Conservation (phyloP, 2,113 vertebrate species). For the Neogale vison region DNA sequence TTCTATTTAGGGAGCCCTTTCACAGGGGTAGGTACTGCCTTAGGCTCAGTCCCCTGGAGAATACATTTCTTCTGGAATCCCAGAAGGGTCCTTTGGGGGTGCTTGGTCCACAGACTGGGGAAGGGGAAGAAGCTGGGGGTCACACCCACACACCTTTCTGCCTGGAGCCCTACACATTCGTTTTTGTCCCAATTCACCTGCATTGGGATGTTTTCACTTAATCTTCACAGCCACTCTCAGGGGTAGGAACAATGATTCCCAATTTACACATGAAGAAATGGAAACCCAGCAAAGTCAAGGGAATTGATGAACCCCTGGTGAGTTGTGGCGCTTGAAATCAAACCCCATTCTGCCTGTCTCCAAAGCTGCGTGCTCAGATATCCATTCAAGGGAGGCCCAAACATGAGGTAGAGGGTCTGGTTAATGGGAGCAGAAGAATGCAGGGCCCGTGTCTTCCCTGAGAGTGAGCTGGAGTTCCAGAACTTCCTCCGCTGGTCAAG, state of each 20-base stretch:
- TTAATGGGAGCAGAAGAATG: neutral
- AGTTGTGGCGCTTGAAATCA: neutral
- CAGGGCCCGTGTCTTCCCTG: no score
- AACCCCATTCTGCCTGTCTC: neutral
- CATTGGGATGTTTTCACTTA: neutral
- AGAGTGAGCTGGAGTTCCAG: neutral
- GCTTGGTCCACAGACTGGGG: neutral
- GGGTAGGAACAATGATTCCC: neutral
- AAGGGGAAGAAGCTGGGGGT: neutral
- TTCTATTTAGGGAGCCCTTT: neutral
- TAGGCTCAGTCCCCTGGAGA: neutral
- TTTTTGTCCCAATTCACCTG: neutral
- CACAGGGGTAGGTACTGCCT: no score
- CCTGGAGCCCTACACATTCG: neutral
- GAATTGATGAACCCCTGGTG: neutral
- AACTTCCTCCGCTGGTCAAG: neutral
- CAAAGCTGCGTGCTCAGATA: neutral
- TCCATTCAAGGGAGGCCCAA: neutral
- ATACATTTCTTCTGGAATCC: neutral
- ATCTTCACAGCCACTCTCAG: neutral
- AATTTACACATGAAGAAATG: neutral
- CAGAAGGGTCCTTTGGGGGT: neutral
- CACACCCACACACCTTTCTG: neutral
- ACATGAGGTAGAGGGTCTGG: neutral
- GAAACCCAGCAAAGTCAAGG: neutral